phyloP scores from a whole-genome alignment of 2,113 vertebrate species.

The Cettia cetti region DNA sequence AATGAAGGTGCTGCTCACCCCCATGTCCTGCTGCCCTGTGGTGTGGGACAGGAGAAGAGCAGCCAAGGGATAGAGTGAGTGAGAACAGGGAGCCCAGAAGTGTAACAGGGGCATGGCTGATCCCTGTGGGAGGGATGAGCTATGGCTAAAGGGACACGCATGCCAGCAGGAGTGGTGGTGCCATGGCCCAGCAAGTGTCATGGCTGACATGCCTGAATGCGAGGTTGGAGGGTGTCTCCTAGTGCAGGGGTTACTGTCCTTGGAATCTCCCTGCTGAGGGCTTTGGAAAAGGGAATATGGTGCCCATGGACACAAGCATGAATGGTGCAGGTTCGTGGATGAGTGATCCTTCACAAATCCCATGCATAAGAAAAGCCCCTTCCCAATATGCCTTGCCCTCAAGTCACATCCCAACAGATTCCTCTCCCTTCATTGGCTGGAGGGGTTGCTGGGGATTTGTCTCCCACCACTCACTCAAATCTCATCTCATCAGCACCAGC shows the following conservation, averaged over 20 bases:
- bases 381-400: neutral
- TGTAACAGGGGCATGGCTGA: neutral
- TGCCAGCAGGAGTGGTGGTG: neutral
- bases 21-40: neutral
- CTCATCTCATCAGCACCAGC: no score
- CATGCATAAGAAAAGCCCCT: rapidly evolving
- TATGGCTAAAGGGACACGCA: neutral
- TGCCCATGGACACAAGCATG: neutral
- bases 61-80: neutral
- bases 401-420: neutral
- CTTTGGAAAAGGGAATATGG: neutral
- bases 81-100: neutral
- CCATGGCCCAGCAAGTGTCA: neutral
- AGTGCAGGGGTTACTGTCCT: neutral
- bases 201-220: neutral
- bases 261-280: neutral
- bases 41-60: neutral
- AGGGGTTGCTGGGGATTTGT: neutral
- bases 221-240: neutral
- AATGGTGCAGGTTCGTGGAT: neutral
- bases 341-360: neutral
- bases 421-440: neutral
- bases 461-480: no score
- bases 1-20: neutral
- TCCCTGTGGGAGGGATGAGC: neutral